Evolutionary conservation across 2,113 vertebrate genomes (phyloP), one percentile per base, ranked within the genome.

Genomic region (Silurus meridionalis): DNA sequence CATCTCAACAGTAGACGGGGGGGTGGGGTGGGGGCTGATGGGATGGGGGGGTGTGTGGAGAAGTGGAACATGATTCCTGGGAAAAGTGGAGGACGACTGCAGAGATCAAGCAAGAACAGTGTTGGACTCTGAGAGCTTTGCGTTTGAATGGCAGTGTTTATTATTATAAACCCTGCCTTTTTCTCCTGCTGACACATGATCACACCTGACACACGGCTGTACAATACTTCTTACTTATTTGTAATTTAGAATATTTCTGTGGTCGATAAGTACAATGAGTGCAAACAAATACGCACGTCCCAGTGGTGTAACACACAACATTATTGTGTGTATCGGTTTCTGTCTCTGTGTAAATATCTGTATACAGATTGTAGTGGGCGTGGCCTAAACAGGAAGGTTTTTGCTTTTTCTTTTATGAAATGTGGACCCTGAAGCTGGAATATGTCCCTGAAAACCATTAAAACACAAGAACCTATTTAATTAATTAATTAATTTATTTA

Each of bases 41-140:
- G 3, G 21, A 28, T 46, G 28, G 14, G 28, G 6, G 10, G 9
- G 53, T 53, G 57, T 46, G 72, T 3, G n/a, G 19, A 57, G 66
- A 46, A 72, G 15, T 55, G 55, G 19, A 83, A 82, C 61, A 52
- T 53, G 80, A 66, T 53, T 66, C 80, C 23, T 82, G 80, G 61
- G 61, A 82, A 82, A 82, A 66, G 37, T 25, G 58, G 58, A 61
- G 79, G 79, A 63, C 46, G 79, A 55, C 23, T 55, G 23, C 8
- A 77, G 50, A 77, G 74, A 55, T 77, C 50, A 53, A 77, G 21
- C 50, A n/a, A 53, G 53, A 77, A 52, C 5, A 5, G 19, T 74
- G 71, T 74, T 74, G 2, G 0, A 50, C 46, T 75, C 72, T 52
- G 72, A 46, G 17, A 72, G 37, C 17, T 21, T 72, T 48, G 37